Evolutionary conservation across 2,113 vertebrate species (phyloP), one percentile per base, ranked within the genome.

Genomic region (Cyrtonyx montezumae): DNA sequence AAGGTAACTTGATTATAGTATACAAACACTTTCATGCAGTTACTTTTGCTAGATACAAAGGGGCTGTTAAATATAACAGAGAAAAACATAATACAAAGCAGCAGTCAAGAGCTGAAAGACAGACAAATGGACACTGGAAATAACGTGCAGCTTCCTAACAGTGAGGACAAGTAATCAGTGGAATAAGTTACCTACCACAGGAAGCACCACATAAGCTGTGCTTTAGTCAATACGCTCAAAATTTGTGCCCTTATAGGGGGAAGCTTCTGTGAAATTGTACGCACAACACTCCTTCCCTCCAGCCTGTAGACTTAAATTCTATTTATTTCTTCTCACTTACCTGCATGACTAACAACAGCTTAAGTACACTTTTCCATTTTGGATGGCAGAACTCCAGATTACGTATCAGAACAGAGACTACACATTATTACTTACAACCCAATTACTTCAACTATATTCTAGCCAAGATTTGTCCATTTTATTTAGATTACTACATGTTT

Each of bases 1-100:
- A 92, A 88, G 21, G 28, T 87, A 86, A 62, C 32, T 86, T 79
- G 20, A 78, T 83, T 79, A 62, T 62, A 11, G 30, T 32, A 56
- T 53, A 79, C 30, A 56, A 86, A 59, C 28, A 88, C 53, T 88
- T 67, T 43, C 12, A n/a, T 81, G 48, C 15, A 61, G 20, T 43
- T 79, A 34, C 9, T 58, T 87, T 42, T 46, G 55, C 63, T 73
- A 62, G 18, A 19, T 84, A 58, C 8, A 53, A 74, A 79, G 14
- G 34, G 37, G 6, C 26, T 77, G 69, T 81, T 76, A 74, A 69
- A 49, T 67, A 26, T 42, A 82, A 25, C 28, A 86, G 25, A 70
- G 30, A 53, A 86, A 84, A 46, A 61, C 14, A 22, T 23, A 51
- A 56, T 20, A 66, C 14, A 17, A 80, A 91, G 37, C 4, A 51